Evolutionary conservation across 2,888 invertebrate genomes (phyloP).

Genomic region (Koerneria pararmatus): DNA sequence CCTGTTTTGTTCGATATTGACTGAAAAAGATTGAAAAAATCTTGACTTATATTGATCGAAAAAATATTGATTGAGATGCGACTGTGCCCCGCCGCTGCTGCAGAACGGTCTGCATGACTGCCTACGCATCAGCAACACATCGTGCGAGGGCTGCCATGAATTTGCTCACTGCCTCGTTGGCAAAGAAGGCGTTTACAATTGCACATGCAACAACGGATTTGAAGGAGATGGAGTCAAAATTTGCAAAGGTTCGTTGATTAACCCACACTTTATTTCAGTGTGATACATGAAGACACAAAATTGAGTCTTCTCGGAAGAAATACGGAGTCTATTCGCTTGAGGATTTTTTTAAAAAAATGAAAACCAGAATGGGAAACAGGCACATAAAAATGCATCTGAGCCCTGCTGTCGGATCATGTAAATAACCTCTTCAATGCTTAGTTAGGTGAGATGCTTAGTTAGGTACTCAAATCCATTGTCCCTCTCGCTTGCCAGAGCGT

Average conservation of each 20-base stretch:
- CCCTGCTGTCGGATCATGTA: no score
- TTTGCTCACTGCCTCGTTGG: conserved; percentile 16
- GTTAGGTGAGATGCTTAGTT: no score
- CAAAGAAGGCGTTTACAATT: conserved; percentile 8
- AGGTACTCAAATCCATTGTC: no score
- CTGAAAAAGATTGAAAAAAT: no score
- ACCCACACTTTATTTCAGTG: neutral
- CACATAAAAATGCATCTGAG: neutral
- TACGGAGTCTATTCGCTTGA: neutral
- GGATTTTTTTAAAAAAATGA: neutral
- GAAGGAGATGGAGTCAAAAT: conserved; percentile 12
- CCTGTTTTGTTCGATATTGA: no score
- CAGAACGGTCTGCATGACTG: conserved; percentile 18
- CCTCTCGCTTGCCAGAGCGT: no score
- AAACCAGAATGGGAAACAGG: neutral
- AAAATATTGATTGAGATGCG: conserved; percentile 6
- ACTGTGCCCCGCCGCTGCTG: neutral
- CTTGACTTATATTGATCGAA: no score
- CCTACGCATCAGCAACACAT: conserved; percentile 5
- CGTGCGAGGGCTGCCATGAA: conserved; percentile 4
- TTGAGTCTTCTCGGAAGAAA: neutral
- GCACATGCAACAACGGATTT: conserved; percentile 22
- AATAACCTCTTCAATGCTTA: no score
- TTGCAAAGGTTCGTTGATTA: conserved; percentile 13
- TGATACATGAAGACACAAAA: no score